phyloP scores from a whole-genome alignment of 1,140 invertebrate species.

The Cyclina sinensis region DNA sequence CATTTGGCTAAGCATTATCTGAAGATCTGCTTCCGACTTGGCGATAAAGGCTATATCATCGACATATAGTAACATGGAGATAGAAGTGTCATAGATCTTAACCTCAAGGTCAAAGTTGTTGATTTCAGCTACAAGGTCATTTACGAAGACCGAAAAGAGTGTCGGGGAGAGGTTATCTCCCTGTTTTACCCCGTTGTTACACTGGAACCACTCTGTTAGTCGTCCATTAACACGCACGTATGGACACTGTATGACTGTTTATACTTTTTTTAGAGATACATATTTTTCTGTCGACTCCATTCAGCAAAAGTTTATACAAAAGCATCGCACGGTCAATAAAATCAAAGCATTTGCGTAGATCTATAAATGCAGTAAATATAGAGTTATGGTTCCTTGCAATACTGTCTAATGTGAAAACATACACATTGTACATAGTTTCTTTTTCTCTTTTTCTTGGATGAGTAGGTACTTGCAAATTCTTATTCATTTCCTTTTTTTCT shows the following conservation, averaged over 20 bases:
- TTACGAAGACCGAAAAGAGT: constrained; percentile 38
- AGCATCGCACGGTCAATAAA: no score
- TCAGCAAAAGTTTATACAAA: constrained; percentile 37
- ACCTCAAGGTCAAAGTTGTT: constrained; percentile 32
- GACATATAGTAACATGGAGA: constrained; percentile 9
- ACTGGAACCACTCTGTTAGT: constrained; percentile 46
- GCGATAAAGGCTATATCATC: constrained; percentile 47
- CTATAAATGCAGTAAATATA: constrained; percentile 37
- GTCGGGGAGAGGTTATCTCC: constrained; percentile 49
- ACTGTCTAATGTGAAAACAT: no score
- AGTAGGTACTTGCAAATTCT: no score
- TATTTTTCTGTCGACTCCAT: constrained; percentile 18
- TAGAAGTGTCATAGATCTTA: neutral
- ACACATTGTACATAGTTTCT: no score
- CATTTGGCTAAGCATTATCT: constrained; percentile 4
- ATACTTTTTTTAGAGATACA: constrained; percentile 22
- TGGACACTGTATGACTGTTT: neutral
- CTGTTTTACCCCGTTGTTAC: constrained; percentile 48
- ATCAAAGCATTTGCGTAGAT: constrained; percentile 46
- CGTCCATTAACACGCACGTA: constrained; percentile 5
- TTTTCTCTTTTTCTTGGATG: no score
- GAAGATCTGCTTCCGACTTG: constrained; percentile 2
- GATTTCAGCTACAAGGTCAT: constrained; percentile 23
- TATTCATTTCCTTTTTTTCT: no score
- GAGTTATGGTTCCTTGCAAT: no score